Evolutionary conservation across 2,888 invertebrate species (phyloP).

Genomic region (Athalia rosae): DNA sequence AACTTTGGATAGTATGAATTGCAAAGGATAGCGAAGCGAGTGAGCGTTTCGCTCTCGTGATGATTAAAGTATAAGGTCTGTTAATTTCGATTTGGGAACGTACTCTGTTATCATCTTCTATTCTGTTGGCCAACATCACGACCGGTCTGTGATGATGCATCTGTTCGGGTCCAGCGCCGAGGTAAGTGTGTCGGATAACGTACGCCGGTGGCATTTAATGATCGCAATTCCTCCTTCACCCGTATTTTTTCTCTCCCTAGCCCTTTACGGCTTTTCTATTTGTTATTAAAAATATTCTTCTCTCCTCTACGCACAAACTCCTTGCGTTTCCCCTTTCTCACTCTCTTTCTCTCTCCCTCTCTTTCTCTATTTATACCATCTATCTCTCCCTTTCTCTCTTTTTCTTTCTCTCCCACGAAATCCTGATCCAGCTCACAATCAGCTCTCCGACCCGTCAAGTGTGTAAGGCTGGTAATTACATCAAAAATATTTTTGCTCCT

Average conservation of each 20-base stretch:
- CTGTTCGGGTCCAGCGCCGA: slow-evolving; percentile 16
- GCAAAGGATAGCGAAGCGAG: no score
- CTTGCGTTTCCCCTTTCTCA: background rate
- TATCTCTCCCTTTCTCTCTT: background rate
- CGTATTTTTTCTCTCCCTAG: background rate
- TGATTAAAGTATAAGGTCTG: background rate
- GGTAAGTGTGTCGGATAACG: slow-evolving; percentile 33
- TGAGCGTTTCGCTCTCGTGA: no score
- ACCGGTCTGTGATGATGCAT: slow-evolving; percentile 27
- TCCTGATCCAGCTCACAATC: background rate
- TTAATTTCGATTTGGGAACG: slow-evolving; percentile 15
- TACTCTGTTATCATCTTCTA: slow-evolving; percentile 31
- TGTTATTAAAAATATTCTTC: background rate
- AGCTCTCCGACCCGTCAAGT: no score
- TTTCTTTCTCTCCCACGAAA: background rate
- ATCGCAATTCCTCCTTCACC: no score
- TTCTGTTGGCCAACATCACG: slow-evolving; percentile 11
- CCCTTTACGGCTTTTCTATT: slow-evolving; percentile 20
- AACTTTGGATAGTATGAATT: no score
- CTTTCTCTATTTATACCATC: background rate
- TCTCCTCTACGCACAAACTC: background rate
- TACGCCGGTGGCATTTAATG: slow-evolving; percentile 1
- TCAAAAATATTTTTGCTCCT: no score
- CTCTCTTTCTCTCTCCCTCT: background rate
- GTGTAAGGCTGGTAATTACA: no score